phyloP scores from a whole-genome alignment of 2,797 vertebrate species.

The Delichon dasypus region DNA sequence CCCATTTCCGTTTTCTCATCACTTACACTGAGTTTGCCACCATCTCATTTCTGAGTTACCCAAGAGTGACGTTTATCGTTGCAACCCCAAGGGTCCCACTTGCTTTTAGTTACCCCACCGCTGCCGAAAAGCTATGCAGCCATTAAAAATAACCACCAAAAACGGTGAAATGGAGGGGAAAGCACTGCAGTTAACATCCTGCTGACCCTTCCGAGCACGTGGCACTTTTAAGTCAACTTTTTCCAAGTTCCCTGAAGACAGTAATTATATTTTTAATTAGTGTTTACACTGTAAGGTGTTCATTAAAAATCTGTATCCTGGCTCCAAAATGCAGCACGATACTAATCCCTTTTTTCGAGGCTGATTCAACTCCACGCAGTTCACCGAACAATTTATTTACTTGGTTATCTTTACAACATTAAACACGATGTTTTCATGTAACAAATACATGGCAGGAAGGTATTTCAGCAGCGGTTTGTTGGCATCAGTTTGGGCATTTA shows the following conservation, averaged over 20 bases:
- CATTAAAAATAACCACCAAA: neutral
- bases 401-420: neutral
- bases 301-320: neutral
- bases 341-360: neutral
- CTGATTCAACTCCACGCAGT: neutral
- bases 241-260: neutral
- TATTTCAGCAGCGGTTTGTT: neutral
- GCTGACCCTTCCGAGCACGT: neutral
- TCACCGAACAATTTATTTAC: neutral
- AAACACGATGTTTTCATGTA: neutral
- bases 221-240: neutral
- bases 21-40: neutral
- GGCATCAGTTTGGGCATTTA: neutral
- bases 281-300: neutral
- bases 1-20: neutral
- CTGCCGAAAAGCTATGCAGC: neutral
- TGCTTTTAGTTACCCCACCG: neutral
- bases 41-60: neutral
- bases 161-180: neutral
- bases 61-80: neutral
- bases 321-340: neutral
- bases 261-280: neutral
- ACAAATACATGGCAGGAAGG: neutral
- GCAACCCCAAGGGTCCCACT: neutral
- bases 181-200: neutral